Percentiles rank a stretch among this genome's conserved stretches.
Conservation (phyloP, 2,888 invertebrate species). For the Monochamus alternatus region DNA sequence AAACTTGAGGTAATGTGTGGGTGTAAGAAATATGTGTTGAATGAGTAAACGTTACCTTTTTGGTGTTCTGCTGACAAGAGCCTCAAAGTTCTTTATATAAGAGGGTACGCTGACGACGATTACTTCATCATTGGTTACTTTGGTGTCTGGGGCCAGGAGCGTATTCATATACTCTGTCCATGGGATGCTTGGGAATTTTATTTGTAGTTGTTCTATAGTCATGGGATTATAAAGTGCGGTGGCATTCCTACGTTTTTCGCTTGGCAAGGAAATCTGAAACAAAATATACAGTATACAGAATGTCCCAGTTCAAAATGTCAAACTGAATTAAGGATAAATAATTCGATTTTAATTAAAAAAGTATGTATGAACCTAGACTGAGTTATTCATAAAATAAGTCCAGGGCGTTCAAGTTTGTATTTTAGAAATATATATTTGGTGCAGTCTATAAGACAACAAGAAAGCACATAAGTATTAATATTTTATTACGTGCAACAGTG, state of each 20-base stretch:
- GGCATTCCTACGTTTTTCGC: conserved; percentile 92
- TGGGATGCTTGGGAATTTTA: conserved; percentile 83
- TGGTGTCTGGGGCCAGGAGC: conserved; percentile 79
- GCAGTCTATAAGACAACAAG: too few species aligned
- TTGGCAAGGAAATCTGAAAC: conserved; percentile 85
- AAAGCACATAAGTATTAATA: too few species aligned
- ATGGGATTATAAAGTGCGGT: conserved; percentile 94
- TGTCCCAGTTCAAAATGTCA: not conserved
- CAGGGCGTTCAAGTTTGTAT: too few species aligned
- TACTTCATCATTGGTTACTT: conserved; percentile 80
- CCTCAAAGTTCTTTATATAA: conserved; percentile 83
- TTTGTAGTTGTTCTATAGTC: conserved; percentile 84
- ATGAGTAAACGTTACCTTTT: conserved; percentile 67
- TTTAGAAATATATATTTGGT: too few species aligned
- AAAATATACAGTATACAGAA: not conserved
- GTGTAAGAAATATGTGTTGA: too few species aligned
- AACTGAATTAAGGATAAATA: too few species aligned
- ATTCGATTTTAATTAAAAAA: too few species aligned
- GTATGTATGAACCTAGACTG: too few species aligned
- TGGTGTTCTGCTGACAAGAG: conserved; percentile 72
- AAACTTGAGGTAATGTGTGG: too few species aligned
- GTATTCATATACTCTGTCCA: conserved; percentile 91
- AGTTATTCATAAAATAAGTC: too few species aligned
- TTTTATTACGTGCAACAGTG: too few species aligned
- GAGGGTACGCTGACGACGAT: conserved; percentile 90